Base-by-base conservation (phyloP, 2,113 vertebrate species). In the Emberiza fucata region DNA sequence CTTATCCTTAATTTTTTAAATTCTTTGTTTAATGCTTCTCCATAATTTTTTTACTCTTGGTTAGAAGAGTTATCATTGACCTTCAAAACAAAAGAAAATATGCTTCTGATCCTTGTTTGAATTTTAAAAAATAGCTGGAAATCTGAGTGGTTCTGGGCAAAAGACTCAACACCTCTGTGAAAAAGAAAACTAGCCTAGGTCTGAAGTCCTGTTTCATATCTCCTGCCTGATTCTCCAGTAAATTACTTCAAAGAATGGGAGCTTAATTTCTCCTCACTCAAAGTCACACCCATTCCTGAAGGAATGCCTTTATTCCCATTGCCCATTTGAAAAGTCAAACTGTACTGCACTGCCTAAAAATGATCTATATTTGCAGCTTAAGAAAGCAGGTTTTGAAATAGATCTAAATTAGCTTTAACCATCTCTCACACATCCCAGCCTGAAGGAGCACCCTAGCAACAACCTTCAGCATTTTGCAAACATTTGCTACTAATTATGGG, bases 401-500 rank as follows among this genome's bases (percentile, higher is more conserved):
- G 70, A 77, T 65, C 93, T 94, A 88, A 92, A 94, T 85, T 73
- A 88, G 42, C 6, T 77, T 92, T 91, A 87, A 79, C 22, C 66
- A 77, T 77, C 75, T 59, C 66, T 92, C 66, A 69, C 78, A 70
- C 59, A 80, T 54, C 87, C 51, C 70, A 82, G 61, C 29, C 81
- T 77, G 78, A 88, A 95, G 63, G 61, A 95, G 81, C 73, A 90
- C 39, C 91, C 84, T 79, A 85, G 91, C 65, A 94, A 97, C 81
- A 91, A 91, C 50, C 42, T 88, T 63, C 5, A 91, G 61, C 84
- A 85, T 91, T 91, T 70, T 90, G 35, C 70, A 97, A 94, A 94
- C 87, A 95, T 95, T 97, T 96, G 91, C 66, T 91, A 59, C 90
- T 88, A 91, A 95, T 96, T 95, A 91, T 39, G 64, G 23, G 39